A percentile compares a stretch with the other conserved stretches of the same genome.
phyloP scores from a whole-genome alignment of 2,113 vertebrate genomes.

The Phoxinus phoxinus region DNA sequence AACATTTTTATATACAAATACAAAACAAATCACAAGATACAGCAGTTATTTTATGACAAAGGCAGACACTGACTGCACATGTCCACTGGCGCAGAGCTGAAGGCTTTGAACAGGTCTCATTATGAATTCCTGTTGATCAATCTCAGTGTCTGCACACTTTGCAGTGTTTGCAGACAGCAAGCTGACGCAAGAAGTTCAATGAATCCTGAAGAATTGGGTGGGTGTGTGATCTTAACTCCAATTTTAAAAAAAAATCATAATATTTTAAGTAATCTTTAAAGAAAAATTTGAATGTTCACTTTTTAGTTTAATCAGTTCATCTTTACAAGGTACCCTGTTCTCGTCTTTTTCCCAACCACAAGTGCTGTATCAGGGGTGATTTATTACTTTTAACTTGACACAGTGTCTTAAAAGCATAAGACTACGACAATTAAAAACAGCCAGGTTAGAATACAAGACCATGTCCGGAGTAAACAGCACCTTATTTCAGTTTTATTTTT shows the following conservation, averaged over 20 bases:
- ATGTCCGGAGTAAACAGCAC: background rate
- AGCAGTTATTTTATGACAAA: background rate
- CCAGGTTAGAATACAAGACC: background rate
- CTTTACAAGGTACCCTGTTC: background rate
- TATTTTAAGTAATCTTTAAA: no score
- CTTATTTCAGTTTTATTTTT: no score
- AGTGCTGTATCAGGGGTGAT: background rate
- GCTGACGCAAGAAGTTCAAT: no score
- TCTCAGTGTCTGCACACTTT: background rate
- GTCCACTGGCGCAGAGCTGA: background rate
- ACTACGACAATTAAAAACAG: background rate
- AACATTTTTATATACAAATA: background rate
- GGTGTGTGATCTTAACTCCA: no score
- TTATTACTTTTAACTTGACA: background rate
- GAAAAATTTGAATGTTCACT: no score
- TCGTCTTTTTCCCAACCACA: background rate
- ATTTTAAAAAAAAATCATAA: no score
- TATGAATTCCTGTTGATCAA: background rate
- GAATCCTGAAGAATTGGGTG: no score
- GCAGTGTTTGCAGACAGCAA: background rate
- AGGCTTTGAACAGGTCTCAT: background rate
- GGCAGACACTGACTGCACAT: background rate
- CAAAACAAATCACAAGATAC: background rate
- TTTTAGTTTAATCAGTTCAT: no score
- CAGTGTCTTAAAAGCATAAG: background rate